Evolutionary conservation across 2,888 invertebrate genomes (phyloP).

Genomic region (Dolichomitus sp.): DNA sequence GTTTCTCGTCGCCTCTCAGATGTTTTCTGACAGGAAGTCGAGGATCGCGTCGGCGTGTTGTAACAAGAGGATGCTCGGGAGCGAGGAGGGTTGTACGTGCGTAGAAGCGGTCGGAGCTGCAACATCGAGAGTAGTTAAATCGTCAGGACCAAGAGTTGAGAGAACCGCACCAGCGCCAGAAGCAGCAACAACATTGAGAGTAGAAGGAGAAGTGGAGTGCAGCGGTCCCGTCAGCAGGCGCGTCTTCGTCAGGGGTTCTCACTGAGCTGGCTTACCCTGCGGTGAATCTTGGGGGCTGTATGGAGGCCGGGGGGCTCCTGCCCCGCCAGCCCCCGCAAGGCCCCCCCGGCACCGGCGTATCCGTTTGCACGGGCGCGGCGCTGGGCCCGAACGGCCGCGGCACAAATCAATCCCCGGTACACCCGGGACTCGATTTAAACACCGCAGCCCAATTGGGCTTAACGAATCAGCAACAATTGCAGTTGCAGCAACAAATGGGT

Average conservation of each 20-base stretch:
- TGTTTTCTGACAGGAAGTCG: conserved; percentile 77
- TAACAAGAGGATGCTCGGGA: conserved; percentile 76
- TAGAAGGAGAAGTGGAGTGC: conserved; percentile 59
- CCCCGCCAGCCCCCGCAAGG: conserved; percentile 90
- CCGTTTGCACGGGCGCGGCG: conserved; percentile 79
- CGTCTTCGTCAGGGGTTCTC: conserved; percentile 86
- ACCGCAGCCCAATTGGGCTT: conserved; percentile 76
- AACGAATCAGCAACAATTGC: conserved; percentile 79
- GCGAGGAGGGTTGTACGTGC: conserved; percentile 66
- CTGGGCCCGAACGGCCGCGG: conserved; percentile 60
- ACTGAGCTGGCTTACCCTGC: conserved; percentile 87
- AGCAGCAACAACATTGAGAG: background rate
- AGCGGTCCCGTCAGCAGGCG: conserved; percentile 66
- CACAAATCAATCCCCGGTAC: conserved; percentile 76
- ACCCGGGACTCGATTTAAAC: conserved; percentile 76
- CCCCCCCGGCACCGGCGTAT: conserved; percentile 86
- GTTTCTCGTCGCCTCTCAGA: conserved; percentile 69
- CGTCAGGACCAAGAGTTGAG: conserved; percentile 68
- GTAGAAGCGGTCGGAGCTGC: conserved; percentile 64
- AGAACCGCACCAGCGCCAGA: background rate
- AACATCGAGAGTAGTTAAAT: conserved; percentile 61
- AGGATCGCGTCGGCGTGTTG: conserved; percentile 72
- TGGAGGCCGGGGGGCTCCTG: conserved; percentile 92
- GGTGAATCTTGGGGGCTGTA: conserved; percentile 91
- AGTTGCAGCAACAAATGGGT: conserved; percentile 85